Percentiles rank a stretch among this genome's conserved stretches.
These are phyloP conservation scores for Sisyra nigra DNA, from an alignment of 2,888 invertebrate genomes.

Conservation along the genomic window DNA sequence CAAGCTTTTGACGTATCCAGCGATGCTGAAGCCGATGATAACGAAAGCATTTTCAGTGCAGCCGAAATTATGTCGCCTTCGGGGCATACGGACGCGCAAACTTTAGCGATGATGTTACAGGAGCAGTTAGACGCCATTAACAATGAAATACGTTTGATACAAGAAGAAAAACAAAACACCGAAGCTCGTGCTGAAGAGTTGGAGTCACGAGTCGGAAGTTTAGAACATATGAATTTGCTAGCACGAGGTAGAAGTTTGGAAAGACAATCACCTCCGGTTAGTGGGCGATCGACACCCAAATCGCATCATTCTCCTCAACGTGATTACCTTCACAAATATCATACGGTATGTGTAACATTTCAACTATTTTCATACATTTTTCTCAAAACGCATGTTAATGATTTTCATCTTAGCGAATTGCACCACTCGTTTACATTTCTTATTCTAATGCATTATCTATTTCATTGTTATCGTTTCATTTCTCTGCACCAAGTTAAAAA, in stretches of 20 bases:
- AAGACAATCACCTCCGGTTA: conserved; percentile 67
- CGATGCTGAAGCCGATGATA: conserved; percentile 67
- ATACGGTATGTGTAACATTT: conserved; percentile 57
- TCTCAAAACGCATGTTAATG: conserved; percentile 4
- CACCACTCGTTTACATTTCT: conserved; percentile 5
- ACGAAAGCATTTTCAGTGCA: conserved; percentile 58
- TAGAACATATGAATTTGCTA: conserved; percentile 84
- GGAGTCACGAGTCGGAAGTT: conserved; percentile 88
- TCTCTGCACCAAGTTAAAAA: not conserved
- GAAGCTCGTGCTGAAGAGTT: conserved; percentile 95
- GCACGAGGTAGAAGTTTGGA: conserved; percentile 54
- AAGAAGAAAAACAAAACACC: conserved; percentile 91
- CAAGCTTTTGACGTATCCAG: conserved; percentile 83
- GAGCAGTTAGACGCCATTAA: conserved; percentile 99
- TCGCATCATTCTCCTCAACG: conserved; percentile 64
- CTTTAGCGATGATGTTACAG: conserved; percentile 95
- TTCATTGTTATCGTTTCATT: not conserved
- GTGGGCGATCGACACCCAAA: conserved; percentile 77
- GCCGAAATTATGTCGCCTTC: conserved; percentile 54
- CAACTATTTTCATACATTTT: not conserved
- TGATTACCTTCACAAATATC: conserved; percentile 84
- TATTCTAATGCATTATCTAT: conserved; percentile 3
- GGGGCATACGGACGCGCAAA: conserved; percentile 78
- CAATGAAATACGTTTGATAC: conserved; percentile 77
- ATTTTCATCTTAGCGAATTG: conserved; percentile 1